Conservation (phyloP, 1,140 invertebrate species). For the Spodoptera frugiperda region DNA sequence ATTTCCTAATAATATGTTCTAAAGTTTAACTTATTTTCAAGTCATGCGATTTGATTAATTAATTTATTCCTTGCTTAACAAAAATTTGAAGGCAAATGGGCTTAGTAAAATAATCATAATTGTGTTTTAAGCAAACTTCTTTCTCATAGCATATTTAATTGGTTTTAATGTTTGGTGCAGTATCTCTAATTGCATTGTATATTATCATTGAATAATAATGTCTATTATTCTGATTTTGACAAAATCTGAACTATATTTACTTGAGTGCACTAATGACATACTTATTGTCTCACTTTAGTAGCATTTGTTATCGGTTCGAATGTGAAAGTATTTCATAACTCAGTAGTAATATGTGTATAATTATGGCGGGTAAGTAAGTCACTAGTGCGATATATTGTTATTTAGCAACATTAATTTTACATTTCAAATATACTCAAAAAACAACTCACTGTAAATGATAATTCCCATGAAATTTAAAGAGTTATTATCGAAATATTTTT, state of each 20-base stretch:
- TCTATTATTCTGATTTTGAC: slow-evolving; percentile 68
- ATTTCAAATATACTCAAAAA: slow-evolving; percentile 83
- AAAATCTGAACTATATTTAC: slow-evolving; percentile 64
- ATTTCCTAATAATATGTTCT: slow-evolving; percentile 58
- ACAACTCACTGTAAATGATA: slow-evolving; percentile 80
- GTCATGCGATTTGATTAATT: slow-evolving; percentile 61
- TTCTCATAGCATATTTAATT: slow-evolving; percentile 74
- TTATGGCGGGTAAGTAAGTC: slow-evolving; percentile 58
- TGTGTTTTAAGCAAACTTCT: slow-evolving; percentile 72
- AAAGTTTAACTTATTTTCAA: slow-evolving; percentile 61
- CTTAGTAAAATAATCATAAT: slow-evolving; percentile 76
- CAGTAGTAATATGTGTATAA: background rate
- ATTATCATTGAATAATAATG: slow-evolving; percentile 82
- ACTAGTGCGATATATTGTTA: slow-evolving; percentile 60
- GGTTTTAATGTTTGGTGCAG: slow-evolving; percentile 85
- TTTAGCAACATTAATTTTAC: slow-evolving; percentile 66
- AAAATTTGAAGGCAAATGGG: slow-evolving; percentile 78
- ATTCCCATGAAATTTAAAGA: slow-evolving; percentile 68
- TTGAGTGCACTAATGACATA: slow-evolving; percentile 64
- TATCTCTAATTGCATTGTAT: slow-evolving; percentile 85
- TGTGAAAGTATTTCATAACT: slow-evolving; percentile 2
- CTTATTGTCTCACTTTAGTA: slow-evolving; percentile 47
- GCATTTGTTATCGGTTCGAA: background rate
- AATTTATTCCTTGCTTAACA: slow-evolving; percentile 66
- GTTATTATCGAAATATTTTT: slow-evolving; percentile 75